Evolutionary conservation across 2,797 vertebrate species (phyloP).

Genomic region (Gastrophryne carolinensis): DNA sequence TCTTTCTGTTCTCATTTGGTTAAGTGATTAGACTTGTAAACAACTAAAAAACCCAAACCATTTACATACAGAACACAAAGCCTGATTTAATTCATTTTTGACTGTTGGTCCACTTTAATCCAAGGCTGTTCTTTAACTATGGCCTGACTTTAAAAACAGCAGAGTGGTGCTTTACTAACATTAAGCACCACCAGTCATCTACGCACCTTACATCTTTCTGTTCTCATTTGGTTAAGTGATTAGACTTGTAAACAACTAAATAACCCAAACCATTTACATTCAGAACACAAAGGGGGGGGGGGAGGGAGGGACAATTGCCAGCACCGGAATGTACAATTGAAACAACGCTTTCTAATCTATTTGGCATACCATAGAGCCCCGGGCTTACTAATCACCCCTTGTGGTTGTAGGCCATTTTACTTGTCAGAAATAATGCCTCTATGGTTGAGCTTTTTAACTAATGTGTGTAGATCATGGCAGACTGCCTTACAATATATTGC

Average conservation of each 20-base stretch:
- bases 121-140: no score
- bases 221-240: constrained; percentile 13
- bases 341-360: constrained; percentile 47
- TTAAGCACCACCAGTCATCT: not conserved
- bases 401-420: constrained; percentile 53
- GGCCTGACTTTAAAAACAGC: no score
- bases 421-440: constrained; percentile 53
- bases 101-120: no score
- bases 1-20: constrained; percentile 13
- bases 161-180: not conserved
- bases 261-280: constrained; percentile 33
- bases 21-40: constrained; percentile 5
- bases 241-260: constrained; percentile 22
- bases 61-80: constrained; percentile 34
- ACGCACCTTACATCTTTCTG: constrained; percentile 2
- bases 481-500: constrained; percentile 49
- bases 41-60: constrained; percentile 25
- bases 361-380: constrained; percentile 38
- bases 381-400: constrained; percentile 51
- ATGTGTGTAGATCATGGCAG: constrained; percentile 52
- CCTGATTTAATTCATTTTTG: no score
- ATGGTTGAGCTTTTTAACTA: constrained; percentile 51
- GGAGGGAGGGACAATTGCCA: constrained; percentile 35
- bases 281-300: constrained; percentile 15
- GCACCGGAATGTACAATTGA: constrained; percentile 32